Conservation (phyloP, 2,888 invertebrate species). For the Hymenopus coronatus region DNA sequence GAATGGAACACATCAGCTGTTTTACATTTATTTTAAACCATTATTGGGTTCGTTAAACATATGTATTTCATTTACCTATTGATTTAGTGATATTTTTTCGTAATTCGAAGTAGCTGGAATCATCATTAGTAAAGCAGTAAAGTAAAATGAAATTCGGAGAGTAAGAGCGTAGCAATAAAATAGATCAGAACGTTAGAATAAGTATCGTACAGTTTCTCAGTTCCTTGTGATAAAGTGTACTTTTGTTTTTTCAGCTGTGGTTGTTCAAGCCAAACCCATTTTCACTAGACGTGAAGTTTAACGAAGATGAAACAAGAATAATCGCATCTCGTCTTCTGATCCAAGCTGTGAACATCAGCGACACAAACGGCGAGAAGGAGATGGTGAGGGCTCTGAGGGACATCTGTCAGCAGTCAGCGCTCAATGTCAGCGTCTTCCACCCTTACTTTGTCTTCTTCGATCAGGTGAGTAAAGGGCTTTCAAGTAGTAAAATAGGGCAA, state of each 20-base stretch:
- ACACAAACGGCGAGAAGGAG: slow-evolving; percentile 86
- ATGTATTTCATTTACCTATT: no score
- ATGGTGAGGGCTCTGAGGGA: slow-evolving; percentile 80
- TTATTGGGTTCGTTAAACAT: no score
- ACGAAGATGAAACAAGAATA: slow-evolving; percentile 70
- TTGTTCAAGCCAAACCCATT: slow-evolving; percentile 75
- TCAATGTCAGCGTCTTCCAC: slow-evolving; percentile 90
- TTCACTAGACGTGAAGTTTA: slow-evolving; percentile 80
- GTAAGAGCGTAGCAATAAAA: no score
- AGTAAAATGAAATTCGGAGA: no score
- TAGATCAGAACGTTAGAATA: no score
- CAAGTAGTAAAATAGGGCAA: no score
- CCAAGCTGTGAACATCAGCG: slow-evolving; percentile 84
- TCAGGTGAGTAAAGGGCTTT: slow-evolving; percentile 58
- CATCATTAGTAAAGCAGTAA: no score
- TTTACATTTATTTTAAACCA: no score
- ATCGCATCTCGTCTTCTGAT: slow-evolving; percentile 81
- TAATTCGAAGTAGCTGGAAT: no score
- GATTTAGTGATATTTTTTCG: no score
- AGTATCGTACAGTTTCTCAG: no score
- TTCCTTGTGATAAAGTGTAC: not conserved
- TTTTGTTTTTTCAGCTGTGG: slow-evolving; percentile 60
- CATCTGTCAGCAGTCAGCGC: slow-evolving; percentile 70
- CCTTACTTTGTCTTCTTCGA: slow-evolving; percentile 96
- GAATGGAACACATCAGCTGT: no score